Evolutionary conservation across 2,113 vertebrate species (phyloP), one percentile per base, ranked within the genome.

Genomic region (Chascanopsetta lugubris): DNA sequence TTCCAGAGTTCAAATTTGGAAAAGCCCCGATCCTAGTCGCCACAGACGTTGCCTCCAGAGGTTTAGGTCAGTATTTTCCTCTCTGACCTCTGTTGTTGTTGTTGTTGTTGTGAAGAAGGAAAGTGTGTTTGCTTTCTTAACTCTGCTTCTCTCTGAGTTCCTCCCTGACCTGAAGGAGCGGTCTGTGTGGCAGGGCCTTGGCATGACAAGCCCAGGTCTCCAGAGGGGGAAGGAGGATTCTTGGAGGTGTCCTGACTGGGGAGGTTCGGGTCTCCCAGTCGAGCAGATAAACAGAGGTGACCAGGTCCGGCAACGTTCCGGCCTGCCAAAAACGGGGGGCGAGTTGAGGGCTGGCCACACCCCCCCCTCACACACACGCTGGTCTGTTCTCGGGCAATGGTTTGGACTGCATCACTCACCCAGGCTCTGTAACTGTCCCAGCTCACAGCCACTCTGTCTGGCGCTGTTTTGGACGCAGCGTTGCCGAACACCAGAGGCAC

Each of bases 121-220:
- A 95, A 97, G 95, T 97, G 85, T 70, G 90, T 93, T 94, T 97
- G 94, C 95, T 96, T 95, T 97, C 95, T 99, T 96, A 98, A 99
- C 91, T 98, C 84, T 93, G 94, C 94, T 91, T 97, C 85, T 97
- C 94, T 97, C 94, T 94, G 94, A 97, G 96, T 96, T 96, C 94
- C 93, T 96, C 90, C 96, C 93, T 89, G 83, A 94, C 94, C 95
- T 94, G 93, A 99, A 98, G 97, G 97, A 96, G 96, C 95, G 94
- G 96, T 96, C 95, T 96, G 93, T 96, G 92, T 97, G 97, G 97
- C 97, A 98, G 96, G 96, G 95, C 95, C 95, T 99, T 98, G 97
- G 97, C 97, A 99, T 99, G 97, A 98, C 95, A 95, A 89, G 94
- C 95, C 95, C 96, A 98, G 97, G 96, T 96, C 94, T 94, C 95